Conservation (phyloP, 1,140 invertebrate species). For the Lepidurus couesii region DNA sequence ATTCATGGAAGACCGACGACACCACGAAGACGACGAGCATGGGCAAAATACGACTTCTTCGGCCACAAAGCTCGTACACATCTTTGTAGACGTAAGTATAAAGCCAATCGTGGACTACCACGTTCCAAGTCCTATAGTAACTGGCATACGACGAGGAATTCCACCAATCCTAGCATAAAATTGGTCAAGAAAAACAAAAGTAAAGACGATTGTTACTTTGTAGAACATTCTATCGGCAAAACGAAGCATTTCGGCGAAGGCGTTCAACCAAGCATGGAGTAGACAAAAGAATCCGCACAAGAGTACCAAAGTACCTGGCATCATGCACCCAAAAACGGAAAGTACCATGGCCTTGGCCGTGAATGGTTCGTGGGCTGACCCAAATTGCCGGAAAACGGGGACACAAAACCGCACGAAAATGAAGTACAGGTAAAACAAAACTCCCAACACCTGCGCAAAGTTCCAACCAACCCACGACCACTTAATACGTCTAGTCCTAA, state of each 20-base stretch:
- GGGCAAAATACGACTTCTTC: slow-evolving; percentile 39
- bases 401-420: slow-evolving; percentile 68
- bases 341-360: slow-evolving; percentile 55
- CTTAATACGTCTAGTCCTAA: slow-evolving; percentile 59
- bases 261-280: slow-evolving; percentile 82
- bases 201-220: slow-evolving; percentile 49
- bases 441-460: slow-evolving; percentile 65
- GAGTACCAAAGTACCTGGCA: slow-evolving; percentile 67
- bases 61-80: slow-evolving; percentile 52
- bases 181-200: slow-evolving; percentile 23
- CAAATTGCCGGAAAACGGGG: slow-evolving; percentile 64
- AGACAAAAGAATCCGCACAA: slow-evolving; percentile 76
- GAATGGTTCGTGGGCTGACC: slow-evolving; percentile 50
- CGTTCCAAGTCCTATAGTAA: slow-evolving; percentile 90
- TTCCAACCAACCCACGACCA: slow-evolving; percentile 67
- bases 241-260: slow-evolving; percentile 73
- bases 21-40: slow-evolving; percentile 54
- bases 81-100: slow-evolving; percentile 88
- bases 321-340: slow-evolving; percentile 62
- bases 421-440: slow-evolving; percentile 71
- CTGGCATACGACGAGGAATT: slow-evolving; percentile 69
- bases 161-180: slow-evolving; percentile 82
- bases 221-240: slow-evolving; percentile 84
- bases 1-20: slow-evolving; percentile 75
- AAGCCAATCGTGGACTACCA: slow-evolving; percentile 90